Percentiles rank a stretch among this genome's conserved stretches.
Evolutionary conservation across 2,113 vertebrate genomes (phyloP).

Genomic region (Larimichthys crocea): DNA sequence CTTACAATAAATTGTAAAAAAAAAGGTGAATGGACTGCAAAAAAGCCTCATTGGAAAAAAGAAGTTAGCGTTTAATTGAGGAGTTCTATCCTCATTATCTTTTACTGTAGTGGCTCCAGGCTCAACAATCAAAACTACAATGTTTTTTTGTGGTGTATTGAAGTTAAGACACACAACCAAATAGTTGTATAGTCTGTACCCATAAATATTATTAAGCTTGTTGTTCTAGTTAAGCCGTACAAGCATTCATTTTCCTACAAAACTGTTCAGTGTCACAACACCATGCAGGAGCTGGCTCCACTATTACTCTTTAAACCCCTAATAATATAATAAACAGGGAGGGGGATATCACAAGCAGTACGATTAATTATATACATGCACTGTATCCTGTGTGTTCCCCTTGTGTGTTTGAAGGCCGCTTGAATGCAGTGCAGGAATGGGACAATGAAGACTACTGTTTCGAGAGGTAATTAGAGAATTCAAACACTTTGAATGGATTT

Average conservation of each 20-base stretch:
- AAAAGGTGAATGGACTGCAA: slow-evolving; percentile 6
- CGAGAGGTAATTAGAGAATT: background rate
- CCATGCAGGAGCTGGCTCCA: background rate
- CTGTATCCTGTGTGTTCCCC: background rate
- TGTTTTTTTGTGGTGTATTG: too few species aligned
- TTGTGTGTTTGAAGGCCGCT: background rate
- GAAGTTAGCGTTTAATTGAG: background rate
- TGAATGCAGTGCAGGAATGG: background rate
- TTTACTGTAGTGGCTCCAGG: background rate
- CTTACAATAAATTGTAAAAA: slow-evolving; percentile 20
- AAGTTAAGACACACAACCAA: too few species aligned
- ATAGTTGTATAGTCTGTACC: too few species aligned
- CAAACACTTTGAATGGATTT: too few species aligned
- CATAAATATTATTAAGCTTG: too few species aligned
- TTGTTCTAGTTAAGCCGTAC: too few species aligned
- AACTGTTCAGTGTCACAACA: too few species aligned
- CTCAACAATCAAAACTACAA: background rate
- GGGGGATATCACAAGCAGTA: background rate
- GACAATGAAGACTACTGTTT: background rate
- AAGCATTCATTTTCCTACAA: too few species aligned
- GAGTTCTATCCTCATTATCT: background rate
- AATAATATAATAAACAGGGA: background rate
- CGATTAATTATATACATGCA: too few species aligned
- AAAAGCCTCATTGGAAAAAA: background rate
- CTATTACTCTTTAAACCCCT: background rate